Evolutionary conservation across 2,888 invertebrate genomes (phyloP).

Genomic region (Leptinotarsa juncta): DNA sequence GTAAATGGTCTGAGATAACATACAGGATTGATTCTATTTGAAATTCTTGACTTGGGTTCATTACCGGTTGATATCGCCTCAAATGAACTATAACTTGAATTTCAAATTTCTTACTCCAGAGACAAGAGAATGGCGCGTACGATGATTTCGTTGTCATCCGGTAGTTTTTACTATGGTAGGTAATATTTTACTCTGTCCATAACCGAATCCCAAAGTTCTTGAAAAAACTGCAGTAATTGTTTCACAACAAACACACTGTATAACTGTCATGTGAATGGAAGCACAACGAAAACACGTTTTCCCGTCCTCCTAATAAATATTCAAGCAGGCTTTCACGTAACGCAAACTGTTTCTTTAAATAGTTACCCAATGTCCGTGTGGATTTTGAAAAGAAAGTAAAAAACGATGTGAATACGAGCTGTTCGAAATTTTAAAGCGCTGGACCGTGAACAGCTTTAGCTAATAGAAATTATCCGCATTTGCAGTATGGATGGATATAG

Average conservation of each 20-base stretch:
- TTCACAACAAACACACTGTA: background rate
- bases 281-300: constrained; percentile 19
- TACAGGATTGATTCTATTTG: no score
- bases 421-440: constrained; percentile 12
- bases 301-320: constrained; percentile 16
- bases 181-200: no score
- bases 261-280: constrained; percentile 18
- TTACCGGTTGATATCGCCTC: no score
- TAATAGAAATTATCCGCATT: constrained; percentile 3
- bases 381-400: constrained; percentile 25
- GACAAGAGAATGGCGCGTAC: no score
- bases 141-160: no score
- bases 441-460: constrained; percentile 11
- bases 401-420: constrained; percentile 18
- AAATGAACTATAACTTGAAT: no score
- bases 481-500: background rate
- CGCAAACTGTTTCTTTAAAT: constrained; percentile 23
- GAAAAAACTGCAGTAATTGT: background rate
- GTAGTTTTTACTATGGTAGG: no score
- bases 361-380: constrained; percentile 25
- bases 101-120: no score
- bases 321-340: constrained; percentile 26
- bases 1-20: no score
- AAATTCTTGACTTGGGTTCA: no score
- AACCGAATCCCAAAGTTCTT: no score